A percentile compares a stretch with the other conserved stretches of the same genome.
These are phyloP conservation scores for Percopsis omiscomaycus DNA, from an alignment of 2,797 vertebrate species.

Conservation along the genomic window DNA sequence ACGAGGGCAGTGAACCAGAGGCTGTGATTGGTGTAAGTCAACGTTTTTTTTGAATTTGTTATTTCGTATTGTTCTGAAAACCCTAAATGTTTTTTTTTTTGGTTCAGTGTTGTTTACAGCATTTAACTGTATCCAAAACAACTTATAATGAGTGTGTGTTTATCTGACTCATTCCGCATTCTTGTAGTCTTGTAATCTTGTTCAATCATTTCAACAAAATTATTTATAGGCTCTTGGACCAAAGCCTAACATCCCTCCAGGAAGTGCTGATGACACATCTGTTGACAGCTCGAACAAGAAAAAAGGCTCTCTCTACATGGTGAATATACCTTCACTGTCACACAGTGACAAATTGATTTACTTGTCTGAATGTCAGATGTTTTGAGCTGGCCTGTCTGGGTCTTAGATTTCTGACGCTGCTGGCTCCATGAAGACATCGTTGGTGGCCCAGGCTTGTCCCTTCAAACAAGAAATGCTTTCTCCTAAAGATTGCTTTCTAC, in stretches of 20 bases:
- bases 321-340: constrained; percentile 31
- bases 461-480: constrained; percentile 73
- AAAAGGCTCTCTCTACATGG: constrained; percentile 67
- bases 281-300: constrained; percentile 44
- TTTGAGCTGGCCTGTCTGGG: constrained; percentile 7
- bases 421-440: constrained; percentile 61
- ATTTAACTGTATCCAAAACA: too few species aligned
- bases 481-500: constrained; percentile 72
- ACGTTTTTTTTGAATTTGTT: background rate
- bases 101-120: background rate
- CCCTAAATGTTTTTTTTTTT: background rate
- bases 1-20: constrained; percentile 68
- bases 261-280: constrained; percentile 33
- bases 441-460: constrained; percentile 64
- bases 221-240: constrained; percentile 71
- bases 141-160: background rate
- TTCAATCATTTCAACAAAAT: constrained; percentile 2
- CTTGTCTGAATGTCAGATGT: background rate
- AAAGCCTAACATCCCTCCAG: constrained; percentile 59
- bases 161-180: background rate
- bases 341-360: background rate
- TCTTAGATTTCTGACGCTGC: constrained; percentile 74
- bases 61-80: constrained; percentile 1
- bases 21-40: constrained; percentile 58
- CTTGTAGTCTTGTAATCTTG: background rate